Percentiles rank a stretch among this genome's conserved stretches.
Evolutionary conservation across 1,140 invertebrate genomes (phyloP).

Genomic region (Leguminivora glycinivorella): DNA sequence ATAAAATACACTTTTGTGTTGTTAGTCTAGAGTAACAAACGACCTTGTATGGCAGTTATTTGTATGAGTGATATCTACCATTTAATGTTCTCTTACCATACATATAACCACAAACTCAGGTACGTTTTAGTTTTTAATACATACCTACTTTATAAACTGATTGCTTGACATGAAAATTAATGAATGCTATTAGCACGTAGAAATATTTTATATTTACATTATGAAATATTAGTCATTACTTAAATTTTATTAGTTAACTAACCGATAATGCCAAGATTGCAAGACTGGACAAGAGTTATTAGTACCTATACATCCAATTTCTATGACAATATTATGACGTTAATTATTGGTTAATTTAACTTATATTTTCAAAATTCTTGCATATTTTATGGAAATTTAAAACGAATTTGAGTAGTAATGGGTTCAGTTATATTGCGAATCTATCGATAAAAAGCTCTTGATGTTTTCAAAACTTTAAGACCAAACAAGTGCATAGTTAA

Average conservation of each 20-base stretch:
- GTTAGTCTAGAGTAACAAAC: not conserved
- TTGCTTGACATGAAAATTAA: too few species aligned
- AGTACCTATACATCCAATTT: too few species aligned
- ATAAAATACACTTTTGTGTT: constrained; percentile 33
- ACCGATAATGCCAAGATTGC: too few species aligned
- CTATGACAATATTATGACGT: not conserved
- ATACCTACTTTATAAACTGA: too few species aligned
- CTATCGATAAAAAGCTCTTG: not conserved
- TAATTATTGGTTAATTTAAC: too few species aligned
- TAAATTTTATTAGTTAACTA: too few species aligned
- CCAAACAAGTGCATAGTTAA: constrained; percentile 25
- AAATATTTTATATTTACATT: too few species aligned
- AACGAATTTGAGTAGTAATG: constrained; percentile 5
- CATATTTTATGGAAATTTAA: not conserved
- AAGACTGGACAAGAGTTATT: too few species aligned
- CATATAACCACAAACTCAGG: too few species aligned
- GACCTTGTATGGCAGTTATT: not conserved
- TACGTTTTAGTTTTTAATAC: not conserved
- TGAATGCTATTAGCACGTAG: too few species aligned
- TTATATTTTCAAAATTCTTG: not conserved
- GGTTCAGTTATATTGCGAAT: not conserved
- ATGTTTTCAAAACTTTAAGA: not conserved
- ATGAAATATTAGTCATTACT: too few species aligned
- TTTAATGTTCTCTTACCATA: too few species aligned
- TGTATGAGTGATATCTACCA: not conserved